Conservation (phyloP, 1,140 invertebrate species). For the Lucilia cuprina region DNA sequence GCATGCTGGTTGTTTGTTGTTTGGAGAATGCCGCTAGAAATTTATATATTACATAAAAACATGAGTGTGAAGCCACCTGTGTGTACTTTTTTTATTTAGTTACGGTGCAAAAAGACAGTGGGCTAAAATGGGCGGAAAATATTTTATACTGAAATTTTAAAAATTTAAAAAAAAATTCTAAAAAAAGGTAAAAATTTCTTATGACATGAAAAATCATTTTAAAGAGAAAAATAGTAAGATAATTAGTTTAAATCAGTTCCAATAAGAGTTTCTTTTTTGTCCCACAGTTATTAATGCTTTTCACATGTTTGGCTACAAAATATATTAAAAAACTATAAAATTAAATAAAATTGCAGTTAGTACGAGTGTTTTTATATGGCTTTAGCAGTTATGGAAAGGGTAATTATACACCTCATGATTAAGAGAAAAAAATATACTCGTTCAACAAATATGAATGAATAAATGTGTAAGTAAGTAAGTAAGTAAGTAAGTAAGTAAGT, state of each 20-base stretch:
- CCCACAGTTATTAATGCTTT: not conserved
- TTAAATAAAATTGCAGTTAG: not conserved
- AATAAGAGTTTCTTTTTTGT: not conserved
- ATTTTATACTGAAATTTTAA: not conserved
- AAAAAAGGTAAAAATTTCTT: no score
- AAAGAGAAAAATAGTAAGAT: no score
- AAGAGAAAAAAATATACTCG: not conserved
- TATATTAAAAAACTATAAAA: not conserved
- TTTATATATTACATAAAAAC: slow-evolving; percentile 8
- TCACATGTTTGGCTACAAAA: not conserved
- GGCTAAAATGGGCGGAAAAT: not conserved
- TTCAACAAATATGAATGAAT: not conserved
- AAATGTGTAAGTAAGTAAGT: not conserved
- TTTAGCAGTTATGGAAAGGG: slow-evolving; percentile 13
- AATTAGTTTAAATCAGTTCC: not conserved
- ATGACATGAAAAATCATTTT: no score
- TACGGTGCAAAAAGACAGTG: not conserved
- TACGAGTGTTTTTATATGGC: not conserved
- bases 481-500: no score
- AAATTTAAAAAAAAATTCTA: no score
- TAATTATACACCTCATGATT: slow-evolving; percentile 8
- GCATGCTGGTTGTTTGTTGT: slow-evolving; percentile 6
- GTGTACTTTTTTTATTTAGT: not conserved
- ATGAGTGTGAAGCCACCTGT: slow-evolving; percentile 27
- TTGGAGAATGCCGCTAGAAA: slow-evolving; percentile 30